Evolutionary conservation across 2,888 invertebrate species (phyloP).

Genomic region (Eugnorisma glareosa): DNA sequence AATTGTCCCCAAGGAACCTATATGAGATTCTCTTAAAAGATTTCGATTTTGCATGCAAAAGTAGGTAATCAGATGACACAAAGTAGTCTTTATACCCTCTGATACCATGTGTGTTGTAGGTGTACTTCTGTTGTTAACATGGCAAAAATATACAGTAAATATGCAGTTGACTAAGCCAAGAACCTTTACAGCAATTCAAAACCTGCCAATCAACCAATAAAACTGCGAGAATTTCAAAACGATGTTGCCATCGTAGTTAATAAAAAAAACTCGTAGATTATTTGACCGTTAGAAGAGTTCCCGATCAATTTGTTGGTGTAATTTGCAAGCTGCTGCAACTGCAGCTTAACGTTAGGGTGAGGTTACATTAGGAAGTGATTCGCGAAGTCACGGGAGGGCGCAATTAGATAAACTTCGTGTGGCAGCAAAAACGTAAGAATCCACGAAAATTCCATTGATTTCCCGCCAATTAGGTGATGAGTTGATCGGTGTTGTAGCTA

Average conservation of each 20-base stretch:
- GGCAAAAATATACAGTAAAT: neutral
- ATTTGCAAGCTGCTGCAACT: constrained; percentile 64
- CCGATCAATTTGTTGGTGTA: constrained; percentile 55
- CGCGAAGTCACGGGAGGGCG: neutral
- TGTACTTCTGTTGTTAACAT: neutral
- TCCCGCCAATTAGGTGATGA: neutral
- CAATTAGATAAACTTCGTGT: too few relatives aligned
- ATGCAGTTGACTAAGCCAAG: neutral
- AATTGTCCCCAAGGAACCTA: constrained; percentile 2
- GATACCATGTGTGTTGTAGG: neutral
- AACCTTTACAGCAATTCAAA: constrained; percentile 10
- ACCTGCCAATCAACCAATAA: constrained; percentile 22
- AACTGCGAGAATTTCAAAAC: constrained; percentile 32
- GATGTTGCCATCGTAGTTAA: constrained; percentile 24
- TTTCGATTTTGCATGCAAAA: constrained; percentile 10
- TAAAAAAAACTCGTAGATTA: constrained; percentile 46
- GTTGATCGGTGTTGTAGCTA: neutral
- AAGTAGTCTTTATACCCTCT: neutral
- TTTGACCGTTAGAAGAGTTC: constrained; percentile 48
- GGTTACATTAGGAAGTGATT: constrained; percentile 1
- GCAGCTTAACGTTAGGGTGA: constrained; percentile 57
- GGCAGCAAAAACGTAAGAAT: neutral
- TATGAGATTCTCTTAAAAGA: constrained; percentile 1
- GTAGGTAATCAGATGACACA: neutral
- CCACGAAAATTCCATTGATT: neutral